These are phyloP conservation scores for Dendroctonus ponderosae DNA, from an alignment of 1,140 invertebrate genomes.

Conservation along the genomic window DNA sequence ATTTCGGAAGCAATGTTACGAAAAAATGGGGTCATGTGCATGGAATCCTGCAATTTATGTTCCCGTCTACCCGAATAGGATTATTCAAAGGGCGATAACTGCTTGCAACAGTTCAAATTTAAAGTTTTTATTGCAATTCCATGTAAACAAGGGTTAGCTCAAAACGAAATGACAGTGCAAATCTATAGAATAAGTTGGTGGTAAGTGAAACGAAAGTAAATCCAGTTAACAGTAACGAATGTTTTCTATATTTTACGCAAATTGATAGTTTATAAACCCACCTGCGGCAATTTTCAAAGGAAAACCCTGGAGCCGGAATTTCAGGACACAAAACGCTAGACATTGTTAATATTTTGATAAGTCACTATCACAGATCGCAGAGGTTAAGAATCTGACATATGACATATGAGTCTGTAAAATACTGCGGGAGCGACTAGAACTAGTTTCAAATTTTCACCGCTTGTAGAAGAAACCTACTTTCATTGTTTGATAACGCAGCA, in stretches of 20 bases:
- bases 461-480: too few species aligned
- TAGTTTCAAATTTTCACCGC: too few species aligned
- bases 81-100: background rate
- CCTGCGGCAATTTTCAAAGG: slow-evolving; percentile 84
- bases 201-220: slow-evolving; percentile 29
- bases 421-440: too few species aligned
- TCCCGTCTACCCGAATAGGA: too few species aligned
- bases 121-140: background rate
- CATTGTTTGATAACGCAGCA: too few species aligned
- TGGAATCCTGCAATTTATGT: too few species aligned
- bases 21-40: too few species aligned
- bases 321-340: slow-evolving; percentile 67
- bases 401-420: too few species aligned
- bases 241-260: background rate
- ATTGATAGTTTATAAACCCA: slow-evolving; percentile 53
- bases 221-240: background rate
- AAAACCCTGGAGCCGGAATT: slow-evolving; percentile 69
- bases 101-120: background rate
- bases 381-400: background rate
- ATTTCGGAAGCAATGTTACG: too few species aligned
- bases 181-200: slow-evolving; percentile 6
- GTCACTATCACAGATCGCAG: background rate
- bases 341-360: slow-evolving; percentile 52
- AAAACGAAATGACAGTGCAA: slow-evolving; percentile 30
- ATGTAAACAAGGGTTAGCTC: background rate